Conservation (phyloP, 2,797 vertebrate genomes). For the Taeniopygia guttata region DNA sequence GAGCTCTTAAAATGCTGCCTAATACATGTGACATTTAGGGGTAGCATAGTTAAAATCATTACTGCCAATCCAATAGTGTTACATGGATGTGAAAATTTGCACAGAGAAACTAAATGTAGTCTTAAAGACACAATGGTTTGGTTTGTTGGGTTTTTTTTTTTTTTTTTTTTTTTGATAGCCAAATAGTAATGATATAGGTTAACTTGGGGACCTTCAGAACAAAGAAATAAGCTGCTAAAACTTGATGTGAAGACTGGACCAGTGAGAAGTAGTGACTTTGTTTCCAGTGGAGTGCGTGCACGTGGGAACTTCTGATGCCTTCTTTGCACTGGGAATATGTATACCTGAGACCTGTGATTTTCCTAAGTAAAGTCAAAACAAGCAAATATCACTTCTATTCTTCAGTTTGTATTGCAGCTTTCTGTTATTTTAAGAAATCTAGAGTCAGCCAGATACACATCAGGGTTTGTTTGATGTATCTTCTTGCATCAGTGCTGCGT, state of each 20-base stretch:
- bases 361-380: background rate
- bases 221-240: background rate
- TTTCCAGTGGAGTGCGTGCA: background rate
- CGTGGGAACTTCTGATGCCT: background rate
- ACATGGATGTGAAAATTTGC: background rate
- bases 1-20: background rate
- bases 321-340: accelerated
- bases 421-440: background rate
- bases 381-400: background rate
- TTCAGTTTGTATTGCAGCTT: background rate
- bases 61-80: background rate
- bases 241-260: background rate
- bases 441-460: background rate
- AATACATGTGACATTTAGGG: background rate
- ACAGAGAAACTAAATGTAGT: background rate
- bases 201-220: background rate
- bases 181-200: background rate
- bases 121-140: background rate
- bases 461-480: background rate
- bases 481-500: background rate
- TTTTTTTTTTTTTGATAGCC: background rate
- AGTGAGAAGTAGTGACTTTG: background rate
- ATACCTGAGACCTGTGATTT: background rate
- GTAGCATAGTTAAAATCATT: background rate
- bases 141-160: too few relatives aligned